Percentiles rank a stretch among this genome's conserved stretches.
These are phyloP conservation scores for Drosophila insularis DNA, from an alignment of 1,140 invertebrate genomes.

Conservation along the genomic window DNA sequence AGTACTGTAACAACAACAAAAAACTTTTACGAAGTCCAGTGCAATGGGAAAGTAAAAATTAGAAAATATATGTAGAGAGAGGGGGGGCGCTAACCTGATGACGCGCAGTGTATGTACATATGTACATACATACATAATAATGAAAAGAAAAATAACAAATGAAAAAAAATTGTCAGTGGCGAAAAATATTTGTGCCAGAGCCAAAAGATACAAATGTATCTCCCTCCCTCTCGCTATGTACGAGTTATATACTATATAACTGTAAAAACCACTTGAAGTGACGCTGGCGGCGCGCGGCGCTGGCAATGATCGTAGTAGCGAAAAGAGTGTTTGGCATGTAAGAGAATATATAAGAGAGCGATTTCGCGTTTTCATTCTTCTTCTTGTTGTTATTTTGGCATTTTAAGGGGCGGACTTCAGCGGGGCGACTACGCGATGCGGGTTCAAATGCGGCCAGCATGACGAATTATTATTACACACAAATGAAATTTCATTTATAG, in stretches of 20 bases:
- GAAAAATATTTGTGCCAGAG: constrained; percentile 76
- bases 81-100: no score
- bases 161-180: constrained; percentile 52
- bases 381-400: constrained; percentile 46
- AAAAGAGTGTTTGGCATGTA: constrained; percentile 45
- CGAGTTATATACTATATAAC: constrained; percentile 64
- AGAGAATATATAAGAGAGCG: constrained; percentile 22
- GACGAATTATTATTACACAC: constrained; percentile 78
- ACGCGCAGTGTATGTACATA: no score
- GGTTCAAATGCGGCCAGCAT: constrained; percentile 79
- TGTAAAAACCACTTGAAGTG: constrained; percentile 73
- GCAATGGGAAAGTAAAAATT: no score
- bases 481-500: constrained; percentile 71
- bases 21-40: no score
- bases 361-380: constrained; percentile 14
- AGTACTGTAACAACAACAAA: no score
- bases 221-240: constrained; percentile 28
- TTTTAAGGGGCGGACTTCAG: constrained; percentile 64
- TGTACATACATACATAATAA: constrained; percentile 41
- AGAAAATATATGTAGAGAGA: no score
- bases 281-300: constrained; percentile 34
- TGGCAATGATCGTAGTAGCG: constrained; percentile 37
- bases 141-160: constrained; percentile 36
- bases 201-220: constrained; percentile 65
- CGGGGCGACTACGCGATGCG: constrained; percentile 51